A percentile compares a stretch with the other conserved stretches of the same genome.
Conservation (phyloP, 2,888 invertebrate species). For the Syrista parreyssii region DNA sequence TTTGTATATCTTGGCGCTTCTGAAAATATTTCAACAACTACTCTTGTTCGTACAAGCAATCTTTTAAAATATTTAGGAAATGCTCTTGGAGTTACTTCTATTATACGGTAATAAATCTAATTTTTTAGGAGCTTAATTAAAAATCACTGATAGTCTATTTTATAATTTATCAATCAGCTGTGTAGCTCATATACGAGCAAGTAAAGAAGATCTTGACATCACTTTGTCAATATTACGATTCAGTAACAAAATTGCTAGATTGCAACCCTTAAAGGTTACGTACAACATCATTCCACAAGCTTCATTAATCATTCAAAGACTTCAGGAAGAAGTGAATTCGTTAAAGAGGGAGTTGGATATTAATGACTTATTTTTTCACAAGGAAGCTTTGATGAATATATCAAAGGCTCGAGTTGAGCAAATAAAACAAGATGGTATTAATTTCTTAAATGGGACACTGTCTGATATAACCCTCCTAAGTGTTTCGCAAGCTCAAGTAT, state of each 20-base stretch:
- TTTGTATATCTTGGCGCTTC: slow-evolving; percentile 43
- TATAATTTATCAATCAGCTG: slow-evolving; percentile 48
- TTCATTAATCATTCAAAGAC: slow-evolving; percentile 40
- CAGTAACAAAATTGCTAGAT: slow-evolving; percentile 44
- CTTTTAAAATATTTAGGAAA: slow-evolving; percentile 62
- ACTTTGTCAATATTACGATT: slow-evolving; percentile 64
- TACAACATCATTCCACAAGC: slow-evolving; percentile 38
- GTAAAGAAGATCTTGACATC: slow-evolving; percentile 54
- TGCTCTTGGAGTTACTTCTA: slow-evolving; percentile 52
- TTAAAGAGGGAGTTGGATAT: slow-evolving; percentile 56
- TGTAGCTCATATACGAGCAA: slow-evolving; percentile 63
- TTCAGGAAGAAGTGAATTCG: slow-evolving; percentile 50
- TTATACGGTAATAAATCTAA: slow-evolving; percentile 55
- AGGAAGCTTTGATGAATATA: slow-evolving; percentile 55
- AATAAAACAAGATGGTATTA: slow-evolving; percentile 54
- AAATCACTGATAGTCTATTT: slow-evolving; percentile 6
- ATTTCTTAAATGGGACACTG: slow-evolving; percentile 57
- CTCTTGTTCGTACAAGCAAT: slow-evolving; percentile 52
- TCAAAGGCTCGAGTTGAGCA: slow-evolving; percentile 57
- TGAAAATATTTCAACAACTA: slow-evolving; percentile 38
- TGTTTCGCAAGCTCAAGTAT: slow-evolving; percentile 57
- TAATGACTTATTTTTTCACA: slow-evolving; percentile 57
- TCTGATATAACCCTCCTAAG: slow-evolving; percentile 60
- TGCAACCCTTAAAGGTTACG: slow-evolving; percentile 35
- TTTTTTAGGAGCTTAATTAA: slow-evolving; percentile 15